A percentile compares a stretch with the other conserved stretches of the same genome.
phyloP scores from a whole-genome alignment of 2,113 vertebrate species.

The Antigone vipio region DNA sequence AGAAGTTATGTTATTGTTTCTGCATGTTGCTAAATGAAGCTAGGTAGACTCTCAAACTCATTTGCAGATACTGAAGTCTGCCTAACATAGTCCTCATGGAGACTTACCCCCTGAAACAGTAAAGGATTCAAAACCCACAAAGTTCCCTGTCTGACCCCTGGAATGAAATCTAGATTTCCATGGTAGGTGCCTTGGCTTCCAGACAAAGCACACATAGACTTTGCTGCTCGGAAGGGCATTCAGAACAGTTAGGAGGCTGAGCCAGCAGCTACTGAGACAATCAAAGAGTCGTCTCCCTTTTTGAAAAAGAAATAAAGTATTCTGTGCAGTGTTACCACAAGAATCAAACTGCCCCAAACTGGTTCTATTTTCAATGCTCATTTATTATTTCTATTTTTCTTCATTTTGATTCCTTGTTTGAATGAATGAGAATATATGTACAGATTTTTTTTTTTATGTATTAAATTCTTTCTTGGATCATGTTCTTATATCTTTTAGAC shows the following conservation, averaged over 20 bases:
- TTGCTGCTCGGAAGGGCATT: neutral
- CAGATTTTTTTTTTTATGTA: neutral
- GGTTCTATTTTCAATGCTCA: neutral
- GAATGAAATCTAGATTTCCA: neutral
- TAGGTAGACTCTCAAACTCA: neutral
- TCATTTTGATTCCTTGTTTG: neutral
- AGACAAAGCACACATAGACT: neutral
- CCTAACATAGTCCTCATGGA: neutral
- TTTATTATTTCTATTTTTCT: neutral
- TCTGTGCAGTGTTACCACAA: neutral
- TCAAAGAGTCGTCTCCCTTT: neutral
- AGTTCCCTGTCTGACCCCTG: neutral
- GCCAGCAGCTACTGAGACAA: neutral
- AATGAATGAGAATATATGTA: neutral
- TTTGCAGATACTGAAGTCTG: neutral
- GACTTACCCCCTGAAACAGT: neutral
- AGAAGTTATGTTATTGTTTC: fast-evolving
- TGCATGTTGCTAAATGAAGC: neutral
- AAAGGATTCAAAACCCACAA: neutral
- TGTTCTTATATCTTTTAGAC: neutral
- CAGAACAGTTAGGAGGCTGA: neutral
- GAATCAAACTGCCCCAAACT: neutral
- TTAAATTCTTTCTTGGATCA: neutral
- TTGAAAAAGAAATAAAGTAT: neutral
- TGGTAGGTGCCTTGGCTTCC: neutral